Evolutionary conservation across 2,797 vertebrate species (phyloP).

Genomic region (Argya squamiceps): DNA sequence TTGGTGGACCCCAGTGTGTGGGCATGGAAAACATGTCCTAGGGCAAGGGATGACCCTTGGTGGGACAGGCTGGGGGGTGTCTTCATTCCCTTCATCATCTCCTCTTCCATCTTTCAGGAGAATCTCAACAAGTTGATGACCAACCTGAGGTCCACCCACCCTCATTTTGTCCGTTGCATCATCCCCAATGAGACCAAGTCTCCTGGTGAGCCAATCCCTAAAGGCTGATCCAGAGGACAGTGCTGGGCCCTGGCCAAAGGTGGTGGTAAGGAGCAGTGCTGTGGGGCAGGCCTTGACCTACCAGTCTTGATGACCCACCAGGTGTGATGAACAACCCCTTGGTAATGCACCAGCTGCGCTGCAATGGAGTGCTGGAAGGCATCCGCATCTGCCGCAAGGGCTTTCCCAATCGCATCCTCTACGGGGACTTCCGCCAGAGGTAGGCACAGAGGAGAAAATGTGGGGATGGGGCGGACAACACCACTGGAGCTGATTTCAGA

Average conservation of each 20-base stretch:
- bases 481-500: not conserved
- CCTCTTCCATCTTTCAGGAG: constrained; percentile 72
- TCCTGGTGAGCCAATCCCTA: not conserved
- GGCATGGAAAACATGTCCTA: not conserved
- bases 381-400: constrained; percentile 92
- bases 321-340: constrained; percentile 87
- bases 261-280: not conserved
- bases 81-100: not conserved
- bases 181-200: constrained; percentile 63
- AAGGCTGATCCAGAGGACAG: not conserved
- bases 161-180: constrained; percentile 70
- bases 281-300: not conserved
- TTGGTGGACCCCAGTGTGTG: not conserved
- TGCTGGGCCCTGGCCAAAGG: too few species aligned
- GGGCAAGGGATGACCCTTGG: not conserved
- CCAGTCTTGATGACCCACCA: not conserved
- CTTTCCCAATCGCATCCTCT: constrained; percentile 89
- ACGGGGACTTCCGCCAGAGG: constrained; percentile 90
- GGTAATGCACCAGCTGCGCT: constrained; percentile 93
- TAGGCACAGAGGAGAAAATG: not conserved
- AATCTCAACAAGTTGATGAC: constrained; percentile 93
- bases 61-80: not conserved
- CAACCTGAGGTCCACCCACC: constrained; percentile 85
- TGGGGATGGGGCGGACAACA: not conserved
- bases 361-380: constrained; percentile 89